Percentiles rank a stretch among this genome's conserved stretches.
Evolutionary conservation across 2,888 invertebrate species (phyloP).

Genomic region (Phasia obesa): DNA sequence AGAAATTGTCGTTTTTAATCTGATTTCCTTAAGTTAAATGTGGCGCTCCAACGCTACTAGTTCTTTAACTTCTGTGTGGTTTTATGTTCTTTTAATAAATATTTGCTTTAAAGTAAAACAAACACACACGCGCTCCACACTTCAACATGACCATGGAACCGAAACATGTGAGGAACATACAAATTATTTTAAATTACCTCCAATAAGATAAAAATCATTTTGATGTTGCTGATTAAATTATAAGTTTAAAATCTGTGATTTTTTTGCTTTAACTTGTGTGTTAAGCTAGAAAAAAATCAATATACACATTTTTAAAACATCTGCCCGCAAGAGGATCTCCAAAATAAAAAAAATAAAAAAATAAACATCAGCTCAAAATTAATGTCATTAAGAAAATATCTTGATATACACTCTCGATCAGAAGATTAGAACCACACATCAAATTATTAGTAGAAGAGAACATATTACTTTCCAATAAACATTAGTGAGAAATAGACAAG

Average conservation of each 20-base stretch:
- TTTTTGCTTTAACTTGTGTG: not conserved
- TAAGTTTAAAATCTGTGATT: slow-evolving; percentile 26
- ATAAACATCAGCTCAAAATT: no score
- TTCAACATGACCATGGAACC: slow-evolving; percentile 27
- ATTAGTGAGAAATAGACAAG: no score
- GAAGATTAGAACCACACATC: no score
- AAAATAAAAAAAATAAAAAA: no score
- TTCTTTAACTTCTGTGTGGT: slow-evolving; percentile 31
- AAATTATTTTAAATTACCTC: slow-evolving; percentile 60
- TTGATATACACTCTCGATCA: no score
- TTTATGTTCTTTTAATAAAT: slow-evolving; percentile 21
- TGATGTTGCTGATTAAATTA: slow-evolving; percentile 53
- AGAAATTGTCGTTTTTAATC: slow-evolving; percentile 49
- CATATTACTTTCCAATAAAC: no score
- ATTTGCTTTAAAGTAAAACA: slow-evolving; percentile 26
- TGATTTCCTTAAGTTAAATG: slow-evolving; percentile 59
- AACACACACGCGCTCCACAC: not conserved
- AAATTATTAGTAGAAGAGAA: no score
- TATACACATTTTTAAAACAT: no score
- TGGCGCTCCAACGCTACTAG: slow-evolving; percentile 54
- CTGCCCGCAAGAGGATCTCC: no score
- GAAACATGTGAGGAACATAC: slow-evolving; percentile 52
- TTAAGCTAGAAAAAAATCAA: no score
- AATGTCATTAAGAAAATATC: no score
- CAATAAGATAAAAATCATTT: slow-evolving; percentile 59